Percentiles rank a stretch among this genome's conserved stretches.
Evolutionary conservation across 2,797 vertebrate genomes (phyloP).

Genomic region (Chiroxiphia lanceolata): DNA sequence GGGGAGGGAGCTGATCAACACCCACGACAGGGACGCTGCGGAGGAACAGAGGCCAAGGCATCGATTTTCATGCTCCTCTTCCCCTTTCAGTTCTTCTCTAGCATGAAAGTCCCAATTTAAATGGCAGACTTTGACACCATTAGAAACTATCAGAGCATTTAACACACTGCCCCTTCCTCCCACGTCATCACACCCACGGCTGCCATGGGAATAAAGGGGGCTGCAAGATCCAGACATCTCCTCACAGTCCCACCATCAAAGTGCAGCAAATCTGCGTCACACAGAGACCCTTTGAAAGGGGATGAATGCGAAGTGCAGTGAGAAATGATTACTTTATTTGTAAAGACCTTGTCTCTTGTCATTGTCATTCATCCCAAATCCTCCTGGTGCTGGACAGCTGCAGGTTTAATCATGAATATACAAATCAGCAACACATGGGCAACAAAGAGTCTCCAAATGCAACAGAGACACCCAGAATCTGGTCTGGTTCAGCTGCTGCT

Average conservation of each 20-base stretch:
- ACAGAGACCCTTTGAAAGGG: constrained; percentile 42
- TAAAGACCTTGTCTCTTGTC: constrained; percentile 35
- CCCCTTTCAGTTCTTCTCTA: constrained; percentile 42
- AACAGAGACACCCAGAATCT: not conserved
- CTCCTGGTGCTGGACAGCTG: constrained; percentile 14
- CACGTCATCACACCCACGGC: not conserved
- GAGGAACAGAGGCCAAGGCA: not conserved
- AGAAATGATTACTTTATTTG: constrained; percentile 58
- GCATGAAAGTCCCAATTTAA: constrained; percentile 49
- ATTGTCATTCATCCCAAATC: constrained; percentile 55
- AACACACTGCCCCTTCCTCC: constrained; percentile 53
- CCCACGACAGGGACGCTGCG: not conserved
- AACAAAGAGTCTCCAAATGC: not conserved
- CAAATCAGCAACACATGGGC: constrained; percentile 30
- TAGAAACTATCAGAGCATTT: constrained; percentile 45
- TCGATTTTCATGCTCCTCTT: constrained; percentile 31
- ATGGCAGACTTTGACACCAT: constrained; percentile 31
- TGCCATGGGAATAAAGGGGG: constrained; percentile 29
- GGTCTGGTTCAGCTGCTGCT: not conserved
- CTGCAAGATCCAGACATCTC: constrained; percentile 23
- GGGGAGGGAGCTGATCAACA: not conserved
- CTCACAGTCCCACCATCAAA: not conserved
- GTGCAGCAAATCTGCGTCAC: constrained; percentile 44
- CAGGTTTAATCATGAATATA: constrained; percentile 46
- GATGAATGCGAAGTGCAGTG: constrained; percentile 16